Evolutionary conservation across 2,113 vertebrate genomes (phyloP).

Genomic region (Heterocephalus glaber): DNA sequence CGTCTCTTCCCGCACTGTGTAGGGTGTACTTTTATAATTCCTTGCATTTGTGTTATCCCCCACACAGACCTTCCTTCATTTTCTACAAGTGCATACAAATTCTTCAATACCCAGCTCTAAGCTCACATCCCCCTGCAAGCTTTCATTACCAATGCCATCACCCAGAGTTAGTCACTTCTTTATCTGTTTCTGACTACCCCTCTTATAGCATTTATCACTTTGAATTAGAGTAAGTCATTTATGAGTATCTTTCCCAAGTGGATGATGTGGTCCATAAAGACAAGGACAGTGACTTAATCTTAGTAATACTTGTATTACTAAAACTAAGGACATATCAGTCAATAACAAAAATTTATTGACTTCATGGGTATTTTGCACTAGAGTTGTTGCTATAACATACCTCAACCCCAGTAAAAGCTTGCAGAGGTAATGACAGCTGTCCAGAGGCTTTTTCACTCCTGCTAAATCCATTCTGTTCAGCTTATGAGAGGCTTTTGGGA

Average conservation of each 20-base stretch:
- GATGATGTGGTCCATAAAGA: background rate
- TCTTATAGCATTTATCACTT: background rate
- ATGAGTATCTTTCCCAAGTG: background rate
- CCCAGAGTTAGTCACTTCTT: background rate
- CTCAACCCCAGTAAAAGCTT: background rate
- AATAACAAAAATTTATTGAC: background rate
- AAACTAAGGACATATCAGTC: background rate
- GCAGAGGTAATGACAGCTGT: background rate
- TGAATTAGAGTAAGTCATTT: background rate
- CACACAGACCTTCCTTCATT: background rate
- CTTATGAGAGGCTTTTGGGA: too few relatives aligned
- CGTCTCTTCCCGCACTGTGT: background rate
- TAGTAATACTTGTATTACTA: background rate
- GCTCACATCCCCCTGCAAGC: background rate
- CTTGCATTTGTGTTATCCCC: background rate
- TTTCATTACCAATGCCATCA: background rate
- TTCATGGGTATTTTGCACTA: background rate
- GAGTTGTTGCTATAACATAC: background rate
- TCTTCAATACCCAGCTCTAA: background rate
- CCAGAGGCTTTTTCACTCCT: background rate
- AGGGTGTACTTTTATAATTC: fast-evolving
- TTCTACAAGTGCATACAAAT: background rate
- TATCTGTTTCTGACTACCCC: background rate
- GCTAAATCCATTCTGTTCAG: background rate
- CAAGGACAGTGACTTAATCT: background rate